Percentiles rank a stretch among this genome's conserved stretches.
These are phyloP conservation scores for Portevinia maculata DNA, from an alignment of 2,888 invertebrate genomes.

Conservation along the genomic window DNA sequence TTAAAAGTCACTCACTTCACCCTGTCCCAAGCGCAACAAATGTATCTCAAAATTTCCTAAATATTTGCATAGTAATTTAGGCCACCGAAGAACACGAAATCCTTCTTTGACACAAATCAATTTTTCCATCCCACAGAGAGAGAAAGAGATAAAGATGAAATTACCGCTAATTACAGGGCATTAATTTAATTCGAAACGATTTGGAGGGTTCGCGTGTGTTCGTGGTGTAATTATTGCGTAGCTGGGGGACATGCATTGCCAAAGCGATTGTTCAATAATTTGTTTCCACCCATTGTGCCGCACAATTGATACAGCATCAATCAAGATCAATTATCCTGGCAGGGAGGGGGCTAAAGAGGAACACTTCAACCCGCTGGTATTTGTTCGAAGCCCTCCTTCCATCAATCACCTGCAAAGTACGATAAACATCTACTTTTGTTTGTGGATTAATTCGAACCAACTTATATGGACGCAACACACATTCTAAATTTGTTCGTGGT, in stretches of 20 bases:
- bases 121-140: conserved; percentile 5
- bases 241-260: conserved; percentile 60
- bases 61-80: conserved; percentile 66
- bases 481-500: conserved; percentile 12
- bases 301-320: conserved; percentile 65
- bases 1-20: conserved; percentile 7
- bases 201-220: conserved; percentile 51
- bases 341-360: conserved; percentile 31
- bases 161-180: conserved; percentile 73
- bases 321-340: conserved; percentile 62
- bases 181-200: conserved; percentile 70
- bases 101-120: conserved; percentile 32
- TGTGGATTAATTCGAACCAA: conserved; percentile 58
- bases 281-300: conserved; percentile 58
- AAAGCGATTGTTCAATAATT: conserved; percentile 65
- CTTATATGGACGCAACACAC: conserved; percentile 23
- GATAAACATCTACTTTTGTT: conserved; percentile 61
- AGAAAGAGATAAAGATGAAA: conserved; percentile 30
- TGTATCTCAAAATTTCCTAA: conserved; percentile 33
- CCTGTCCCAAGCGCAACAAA: conserved; percentile 3
- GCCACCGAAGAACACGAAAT: conserved; percentile 18
- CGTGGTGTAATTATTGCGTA: conserved; percentile 69
- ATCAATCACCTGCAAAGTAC: conserved; percentile 66
- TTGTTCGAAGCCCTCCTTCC: conserved; percentile 47
- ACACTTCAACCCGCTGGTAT: conserved; percentile 41